Percentiles rank a stretch among this genome's conserved stretches.
Evolutionary conservation across 2,888 invertebrate genomes (phyloP).

Genomic region (Hemaris fuciformis): DNA sequence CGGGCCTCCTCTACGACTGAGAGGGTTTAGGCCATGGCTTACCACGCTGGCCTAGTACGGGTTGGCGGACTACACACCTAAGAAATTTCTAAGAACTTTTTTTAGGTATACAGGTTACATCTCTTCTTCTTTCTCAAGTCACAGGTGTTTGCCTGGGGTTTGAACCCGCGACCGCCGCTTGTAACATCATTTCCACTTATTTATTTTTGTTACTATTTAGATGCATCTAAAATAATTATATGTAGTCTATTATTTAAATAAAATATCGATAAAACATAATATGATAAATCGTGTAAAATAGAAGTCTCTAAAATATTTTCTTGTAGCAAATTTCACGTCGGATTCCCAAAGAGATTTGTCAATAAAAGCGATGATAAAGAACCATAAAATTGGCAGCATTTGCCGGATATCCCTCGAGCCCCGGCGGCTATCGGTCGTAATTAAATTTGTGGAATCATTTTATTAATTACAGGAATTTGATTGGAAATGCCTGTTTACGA

Average conservation of each 20-base stretch:
- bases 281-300: not conserved
- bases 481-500: constrained; percentile 30
- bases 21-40: too few species aligned
- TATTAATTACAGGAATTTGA: constrained; percentile 35
- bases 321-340: not conserved
- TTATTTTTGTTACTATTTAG: too few species aligned
- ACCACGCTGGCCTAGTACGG: too few species aligned
- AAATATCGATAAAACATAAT: not conserved
- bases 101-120: too few species aligned
- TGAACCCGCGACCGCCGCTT: too few species aligned
- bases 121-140: too few species aligned
- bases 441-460: constrained; percentile 35
- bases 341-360: constrained; percentile 11
- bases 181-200: too few species aligned
- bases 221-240: not conserved
- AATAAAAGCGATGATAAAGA: constrained; percentile 32
- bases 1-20: too few species aligned
- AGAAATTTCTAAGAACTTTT: too few species aligned
- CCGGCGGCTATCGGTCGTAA: constrained; percentile 26
- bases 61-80: too few species aligned
- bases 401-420: constrained; percentile 16
- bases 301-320: not conserved
- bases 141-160: too few species aligned
- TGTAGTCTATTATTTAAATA: not conserved
- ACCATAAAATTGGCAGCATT: constrained; percentile 32